Evolutionary conservation across 2,888 invertebrate genomes (phyloP).

Genomic region (Caenorhabditis wallacei): DNA sequence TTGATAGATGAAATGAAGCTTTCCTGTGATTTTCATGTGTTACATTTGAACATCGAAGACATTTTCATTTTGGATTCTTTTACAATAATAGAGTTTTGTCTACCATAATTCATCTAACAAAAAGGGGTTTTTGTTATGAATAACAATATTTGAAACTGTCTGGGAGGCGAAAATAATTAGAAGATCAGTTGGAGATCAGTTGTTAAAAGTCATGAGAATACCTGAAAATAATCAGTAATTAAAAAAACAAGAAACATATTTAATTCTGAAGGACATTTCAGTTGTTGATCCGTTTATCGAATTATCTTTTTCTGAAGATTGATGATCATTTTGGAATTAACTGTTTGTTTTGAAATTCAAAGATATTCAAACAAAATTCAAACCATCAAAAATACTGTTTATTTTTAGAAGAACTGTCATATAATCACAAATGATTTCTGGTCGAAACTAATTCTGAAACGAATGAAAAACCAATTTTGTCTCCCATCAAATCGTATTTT

Average conservation of each 20-base stretch:
- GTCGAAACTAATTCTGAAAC: background rate
- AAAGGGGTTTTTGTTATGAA: no score
- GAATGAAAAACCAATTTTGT: background rate
- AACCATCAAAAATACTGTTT: no score
- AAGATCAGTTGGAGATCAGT: no score
- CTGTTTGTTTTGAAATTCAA: no score
- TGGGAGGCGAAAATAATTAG: background rate
- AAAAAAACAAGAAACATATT: background rate
- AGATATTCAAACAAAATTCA: no score
- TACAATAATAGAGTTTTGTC: no score
- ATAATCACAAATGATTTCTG: background rate
- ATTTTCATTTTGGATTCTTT: no score
- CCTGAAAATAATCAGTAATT: no score
- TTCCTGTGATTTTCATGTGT: conserved; percentile 4
- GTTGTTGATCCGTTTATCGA: background rate
- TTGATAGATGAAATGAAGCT: background rate
- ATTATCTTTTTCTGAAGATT: background rate
- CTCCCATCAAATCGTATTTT: background rate
- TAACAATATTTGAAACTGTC: no score
- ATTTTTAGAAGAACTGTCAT: background rate
- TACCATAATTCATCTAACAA: no score
- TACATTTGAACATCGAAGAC: no score
- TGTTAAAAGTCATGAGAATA: no score
- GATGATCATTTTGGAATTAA: background rate
- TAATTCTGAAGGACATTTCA: background rate